Evolutionary conservation across 30 jellyfish, hydroid and myxozoan genomes (phyloP), one percentile per base, ranked within the genome.

Genomic region (Chironex yamaguchii): DNA sequence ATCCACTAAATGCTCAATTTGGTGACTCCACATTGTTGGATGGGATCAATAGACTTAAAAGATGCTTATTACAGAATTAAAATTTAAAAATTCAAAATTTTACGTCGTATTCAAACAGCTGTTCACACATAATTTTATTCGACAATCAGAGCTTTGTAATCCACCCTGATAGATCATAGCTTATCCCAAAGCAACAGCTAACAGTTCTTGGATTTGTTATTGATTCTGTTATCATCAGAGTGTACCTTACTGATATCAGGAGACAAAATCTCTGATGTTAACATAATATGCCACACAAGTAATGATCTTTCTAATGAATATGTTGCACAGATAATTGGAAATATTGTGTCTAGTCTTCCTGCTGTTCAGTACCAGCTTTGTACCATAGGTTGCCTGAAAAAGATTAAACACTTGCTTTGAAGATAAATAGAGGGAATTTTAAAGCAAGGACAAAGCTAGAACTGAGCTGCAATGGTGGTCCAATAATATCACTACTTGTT

Each of bases 1-100:
- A 62, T 85, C 36, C 84, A 54, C 23, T 29, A 83, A 28, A 49
- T 73, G 0, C 66, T 85, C 30, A 34, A 62, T 0, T 14, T 85
- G 76, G 69, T 62, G 20, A 69, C 89, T 13, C 84, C 89, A 48
- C 48, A 65, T 52, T 71, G 89, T 51, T 74, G 87, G 91, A 86
- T 86, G 86, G 79, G 81, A 28, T 74, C 90, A 2, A 14, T 86
- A 3, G 96, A 86, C 52, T 49, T 86, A 48, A 81, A 81, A 25
- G 86, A 76, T 86, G 91, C 96, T 3, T 86, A 86, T 27, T 86
- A 76, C 62, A 72, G 91, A 29, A 81, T 86, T 0, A 63, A 75
- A 76, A 64, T 75, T 31, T 84, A 71, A n/a, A n/a, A n/a, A n/a
- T n/a, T n/a, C n/a, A n/a, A 4, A n/a, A n/a, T n/a, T n/a, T n/a